These are phyloP conservation scores for Hipparchia semele DNA, from an alignment of 2,888 invertebrate species.

Conservation along the genomic window DNA sequence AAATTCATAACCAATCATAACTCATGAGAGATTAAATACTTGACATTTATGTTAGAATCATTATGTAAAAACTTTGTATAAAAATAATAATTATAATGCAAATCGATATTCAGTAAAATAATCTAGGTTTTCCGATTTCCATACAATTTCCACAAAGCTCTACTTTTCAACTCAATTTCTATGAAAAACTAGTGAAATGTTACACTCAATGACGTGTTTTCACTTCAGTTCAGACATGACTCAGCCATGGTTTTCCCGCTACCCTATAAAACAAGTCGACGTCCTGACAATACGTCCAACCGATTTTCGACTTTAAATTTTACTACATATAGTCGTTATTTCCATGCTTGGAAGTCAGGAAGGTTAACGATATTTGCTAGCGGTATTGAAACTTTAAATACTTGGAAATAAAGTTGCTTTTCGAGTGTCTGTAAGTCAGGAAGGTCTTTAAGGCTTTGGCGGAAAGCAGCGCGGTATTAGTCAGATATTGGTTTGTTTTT, in stretches of 20 bases:
- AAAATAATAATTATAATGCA: too few species aligned
- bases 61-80: too few species aligned
- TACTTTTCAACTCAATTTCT: not conserved
- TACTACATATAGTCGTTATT: not conserved
- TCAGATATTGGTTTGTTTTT: conserved; percentile 37
- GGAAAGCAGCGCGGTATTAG: conserved; percentile 29
- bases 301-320: not conserved
- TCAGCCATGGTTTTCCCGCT: conserved; percentile 41
- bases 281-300: not conserved
- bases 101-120: too few species aligned
- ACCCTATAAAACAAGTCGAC: conserved; percentile 35
- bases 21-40: too few species aligned
- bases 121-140: too few species aligned
- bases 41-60: too few species aligned
- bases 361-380: conserved; percentile 2
- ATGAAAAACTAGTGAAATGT: conserved; percentile 14
- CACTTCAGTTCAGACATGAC: conserved; percentile 37
- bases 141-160: not conserved
- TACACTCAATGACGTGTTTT: conserved; percentile 29
- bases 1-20: too few species aligned
- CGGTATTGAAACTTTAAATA: not conserved
- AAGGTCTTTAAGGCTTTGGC: conserved; percentile 28
- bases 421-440: not conserved
- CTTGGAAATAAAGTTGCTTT: conserved; percentile 2
- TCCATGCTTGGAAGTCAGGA: not conserved